phyloP scores from a whole-genome alignment of 2,797 vertebrate genomes.

The Squalus acanthias region DNA sequence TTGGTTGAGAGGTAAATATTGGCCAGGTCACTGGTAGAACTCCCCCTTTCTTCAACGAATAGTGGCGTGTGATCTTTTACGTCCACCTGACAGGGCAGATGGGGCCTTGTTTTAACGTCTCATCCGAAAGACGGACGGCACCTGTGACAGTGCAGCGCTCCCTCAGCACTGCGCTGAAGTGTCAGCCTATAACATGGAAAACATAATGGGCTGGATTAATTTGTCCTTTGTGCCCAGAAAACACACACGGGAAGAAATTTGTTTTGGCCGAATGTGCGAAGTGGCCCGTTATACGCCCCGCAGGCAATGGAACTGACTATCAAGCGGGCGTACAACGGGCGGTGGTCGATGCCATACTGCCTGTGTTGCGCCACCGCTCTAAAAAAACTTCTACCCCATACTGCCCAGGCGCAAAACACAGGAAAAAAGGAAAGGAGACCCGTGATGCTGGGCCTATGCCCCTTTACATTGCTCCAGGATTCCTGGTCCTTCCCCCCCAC shows the following conservation, averaged over 20 bases:
- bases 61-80: not conserved
- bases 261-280: not conserved
- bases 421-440: not conserved
- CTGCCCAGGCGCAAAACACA: not conserved
- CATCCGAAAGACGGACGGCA: not conserved
- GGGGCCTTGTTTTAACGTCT: not conserved
- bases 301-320: not conserved
- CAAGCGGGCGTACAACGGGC: not conserved
- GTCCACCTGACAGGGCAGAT: not conserved
- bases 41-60: not conserved
- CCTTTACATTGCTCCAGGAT: not conserved
- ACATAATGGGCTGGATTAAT: not conserved
- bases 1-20: not conserved
- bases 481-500: not conserved
- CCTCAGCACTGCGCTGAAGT: not conserved
- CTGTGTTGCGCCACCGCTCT: not conserved
- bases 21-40: not conserved
- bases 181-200: not conserved
- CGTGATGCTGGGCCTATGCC: not conserved
- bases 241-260: not conserved
- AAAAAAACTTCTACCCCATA: not conserved
- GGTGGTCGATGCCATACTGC: too few relatives aligned
- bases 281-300: not conserved
- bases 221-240: not conserved
- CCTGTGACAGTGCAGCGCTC: not conserved